Conservation (phyloP, 2,797 vertebrate species). For the Sebastes umbrosus region DNA sequence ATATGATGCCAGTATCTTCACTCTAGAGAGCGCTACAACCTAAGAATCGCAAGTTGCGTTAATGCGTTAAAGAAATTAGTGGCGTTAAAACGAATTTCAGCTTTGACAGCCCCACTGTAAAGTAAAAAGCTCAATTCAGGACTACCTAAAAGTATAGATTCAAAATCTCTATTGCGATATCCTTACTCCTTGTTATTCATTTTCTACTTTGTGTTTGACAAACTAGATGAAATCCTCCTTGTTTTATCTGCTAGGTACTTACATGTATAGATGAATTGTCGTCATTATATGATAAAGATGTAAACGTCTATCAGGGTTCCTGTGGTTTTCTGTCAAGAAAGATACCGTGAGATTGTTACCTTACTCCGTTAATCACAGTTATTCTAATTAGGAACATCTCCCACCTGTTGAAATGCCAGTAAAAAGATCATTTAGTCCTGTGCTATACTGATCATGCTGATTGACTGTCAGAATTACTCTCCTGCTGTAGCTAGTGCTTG, state of each 20-base stretch:
- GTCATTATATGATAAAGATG: not conserved
- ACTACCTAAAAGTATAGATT: not conserved
- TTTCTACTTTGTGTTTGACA: not conserved
- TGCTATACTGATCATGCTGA: conserved; percentile 72
- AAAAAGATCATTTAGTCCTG: not conserved
- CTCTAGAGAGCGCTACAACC: too few relatives aligned
- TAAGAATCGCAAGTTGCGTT: accelerated
- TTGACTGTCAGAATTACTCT: conserved; percentile 74
- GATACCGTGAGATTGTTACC: not conserved
- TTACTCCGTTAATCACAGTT: not conserved
- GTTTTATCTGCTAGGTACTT: not conserved
- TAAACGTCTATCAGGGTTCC: not conserved
- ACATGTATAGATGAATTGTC: not conserved
- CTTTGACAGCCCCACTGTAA: too few relatives aligned
- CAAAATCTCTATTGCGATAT: not conserved
- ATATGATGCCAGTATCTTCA: accelerated
- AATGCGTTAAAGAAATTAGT: too few relatives aligned
- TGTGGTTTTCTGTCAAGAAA: conserved; percentile 44
- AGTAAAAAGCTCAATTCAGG: not conserved
- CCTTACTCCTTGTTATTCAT: too few relatives aligned
- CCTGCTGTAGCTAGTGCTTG: conserved; percentile 34
- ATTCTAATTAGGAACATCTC: not conserved
- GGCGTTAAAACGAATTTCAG: too few relatives aligned
- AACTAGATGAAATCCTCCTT: not conserved
- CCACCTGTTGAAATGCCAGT: not conserved